phyloP scores from a whole-genome alignment of 2,797 vertebrate genomes.

The Lagorchestes hirsutus region DNA sequence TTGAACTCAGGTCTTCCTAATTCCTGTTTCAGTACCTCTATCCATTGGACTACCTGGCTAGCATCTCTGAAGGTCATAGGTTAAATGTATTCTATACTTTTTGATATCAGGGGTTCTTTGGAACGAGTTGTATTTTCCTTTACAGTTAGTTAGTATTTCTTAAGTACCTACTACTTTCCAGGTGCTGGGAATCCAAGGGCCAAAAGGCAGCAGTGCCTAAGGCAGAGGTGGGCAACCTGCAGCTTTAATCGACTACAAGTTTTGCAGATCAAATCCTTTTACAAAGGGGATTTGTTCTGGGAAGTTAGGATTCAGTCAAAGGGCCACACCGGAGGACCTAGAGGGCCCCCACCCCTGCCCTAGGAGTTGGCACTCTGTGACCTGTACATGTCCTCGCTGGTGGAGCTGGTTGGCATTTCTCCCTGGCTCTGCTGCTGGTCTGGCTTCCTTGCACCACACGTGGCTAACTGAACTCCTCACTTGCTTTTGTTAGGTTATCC shows the following conservation, averaged over 20 bases:
- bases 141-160: background rate
- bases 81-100: background rate
- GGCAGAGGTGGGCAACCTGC: too few species aligned
- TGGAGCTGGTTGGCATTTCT: background rate
- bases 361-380: background rate
- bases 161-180: background rate
- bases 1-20: background rate
- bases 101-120: background rate
- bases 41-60: background rate
- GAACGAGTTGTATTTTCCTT: background rate
- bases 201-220: background rate
- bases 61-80: background rate
- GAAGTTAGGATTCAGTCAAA: too few species aligned
- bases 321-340: too few species aligned
- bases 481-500: slow-evolving; percentile 88
- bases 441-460: background rate
- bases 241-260: too few species aligned
- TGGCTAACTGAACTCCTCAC: background rate
- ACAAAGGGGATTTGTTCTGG: too few species aligned
- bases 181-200: background rate
- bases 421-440: too few species aligned
- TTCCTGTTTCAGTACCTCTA: background rate
- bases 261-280: too few species aligned
- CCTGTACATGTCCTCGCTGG: background rate
- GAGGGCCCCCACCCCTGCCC: too few species aligned